These are phyloP conservation scores for Sciurus vulgaris DNA, from an alignment of 2,797 vertebrate genomes.

Conservation along the genomic window DNA sequence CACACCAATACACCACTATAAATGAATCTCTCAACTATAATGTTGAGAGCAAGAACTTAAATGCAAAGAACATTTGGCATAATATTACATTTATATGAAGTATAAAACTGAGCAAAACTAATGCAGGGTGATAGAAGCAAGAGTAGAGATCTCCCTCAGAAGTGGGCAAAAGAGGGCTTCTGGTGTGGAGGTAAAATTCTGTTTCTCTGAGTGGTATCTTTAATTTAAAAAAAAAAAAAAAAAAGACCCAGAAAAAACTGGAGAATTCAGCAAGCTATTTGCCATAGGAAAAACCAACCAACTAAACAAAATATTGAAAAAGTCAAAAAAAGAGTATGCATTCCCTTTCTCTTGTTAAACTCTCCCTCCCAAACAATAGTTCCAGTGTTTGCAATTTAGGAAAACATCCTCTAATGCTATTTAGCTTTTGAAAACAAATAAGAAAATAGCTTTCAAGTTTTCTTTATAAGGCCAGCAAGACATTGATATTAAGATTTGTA, in stretches of 20 bases:
- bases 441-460: background rate
- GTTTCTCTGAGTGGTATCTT: background rate
- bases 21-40: background rate
- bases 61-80: background rate
- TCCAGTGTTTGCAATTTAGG: background rate
- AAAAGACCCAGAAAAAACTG: background rate
- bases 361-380: background rate
- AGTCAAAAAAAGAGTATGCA: background rate
- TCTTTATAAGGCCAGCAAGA: background rate
- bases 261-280: background rate
- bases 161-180: background rate
- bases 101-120: background rate
- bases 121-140: background rate
- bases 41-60: background rate
- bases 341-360: background rate
- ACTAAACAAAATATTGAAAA: background rate
- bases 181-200: background rate
- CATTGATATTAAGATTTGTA: background rate
- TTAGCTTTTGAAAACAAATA: slow-evolving; percentile 24
- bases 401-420: background rate
- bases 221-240: background rate
- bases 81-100: background rate
- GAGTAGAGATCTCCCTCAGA: background rate
- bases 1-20: background rate
- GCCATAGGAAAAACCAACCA: background rate